Evolutionary conservation across 1,140 invertebrate genomes (phyloP).

Genomic region (Ctenoplectra terminalis): DNA sequence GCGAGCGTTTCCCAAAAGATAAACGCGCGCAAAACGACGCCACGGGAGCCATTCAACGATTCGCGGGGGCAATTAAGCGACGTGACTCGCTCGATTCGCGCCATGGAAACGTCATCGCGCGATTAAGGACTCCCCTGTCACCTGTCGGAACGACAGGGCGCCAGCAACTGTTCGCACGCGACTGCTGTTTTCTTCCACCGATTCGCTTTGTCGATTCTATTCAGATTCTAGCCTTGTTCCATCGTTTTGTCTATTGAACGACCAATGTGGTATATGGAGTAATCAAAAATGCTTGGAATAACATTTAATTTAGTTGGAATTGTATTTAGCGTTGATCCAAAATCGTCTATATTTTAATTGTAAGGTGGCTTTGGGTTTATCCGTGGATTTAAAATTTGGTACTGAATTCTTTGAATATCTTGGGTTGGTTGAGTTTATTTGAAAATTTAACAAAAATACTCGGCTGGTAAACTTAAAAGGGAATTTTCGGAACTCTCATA

Average conservation of each 20-base stretch:
- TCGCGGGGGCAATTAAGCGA: conserved; percentile 77
- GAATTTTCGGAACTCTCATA: too few relatives aligned
- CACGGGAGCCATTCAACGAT: conserved; percentile 50
- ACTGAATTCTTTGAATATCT: too few relatives aligned
- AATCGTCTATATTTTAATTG: too few relatives aligned
- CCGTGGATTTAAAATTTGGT: too few relatives aligned
- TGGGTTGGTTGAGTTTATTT: too few relatives aligned
- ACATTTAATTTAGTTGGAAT: too few relatives aligned
- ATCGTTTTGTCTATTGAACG: background rate
- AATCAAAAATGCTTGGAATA: too few relatives aligned
- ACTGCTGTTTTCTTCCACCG: conserved; percentile 20
- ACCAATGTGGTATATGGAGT: background rate
- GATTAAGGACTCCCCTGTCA: conserved; percentile 74
- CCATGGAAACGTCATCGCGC: conserved; percentile 72
- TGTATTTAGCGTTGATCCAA: too few relatives aligned
- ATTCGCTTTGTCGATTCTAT: background rate
- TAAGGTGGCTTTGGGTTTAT: too few relatives aligned
- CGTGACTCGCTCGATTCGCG: conserved; percentile 77
- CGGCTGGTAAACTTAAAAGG: too few relatives aligned
- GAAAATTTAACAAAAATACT: too few relatives aligned
- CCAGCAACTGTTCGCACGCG: conserved; percentile 52
- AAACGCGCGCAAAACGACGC: conserved; percentile 46
- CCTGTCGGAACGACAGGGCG: conserved; percentile 64
- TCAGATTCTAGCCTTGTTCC: background rate
- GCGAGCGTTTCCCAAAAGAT: conserved; percentile 56